Conservation (phyloP, 2,888 invertebrate genomes). For the Formica aserva region DNA sequence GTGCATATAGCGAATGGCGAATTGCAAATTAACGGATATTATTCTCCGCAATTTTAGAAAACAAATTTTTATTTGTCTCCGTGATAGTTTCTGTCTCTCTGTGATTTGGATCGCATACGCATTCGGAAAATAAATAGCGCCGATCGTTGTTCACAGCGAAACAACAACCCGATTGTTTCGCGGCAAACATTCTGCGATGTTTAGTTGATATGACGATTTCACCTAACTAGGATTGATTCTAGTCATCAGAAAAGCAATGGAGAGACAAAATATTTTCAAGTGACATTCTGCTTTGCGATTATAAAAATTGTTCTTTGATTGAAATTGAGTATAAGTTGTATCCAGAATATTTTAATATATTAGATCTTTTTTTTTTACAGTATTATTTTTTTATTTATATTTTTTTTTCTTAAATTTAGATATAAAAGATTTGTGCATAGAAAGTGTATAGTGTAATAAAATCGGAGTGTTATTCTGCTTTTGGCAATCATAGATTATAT, state of each 20-base stretch:
- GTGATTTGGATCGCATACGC: conserved; percentile 6
- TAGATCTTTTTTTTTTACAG: neutral
- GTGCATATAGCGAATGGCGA: conserved; percentile 54
- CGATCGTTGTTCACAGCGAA: neutral
- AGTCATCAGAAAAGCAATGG: neutral
- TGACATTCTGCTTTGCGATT: neutral
- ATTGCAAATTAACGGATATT: conserved; percentile 67
- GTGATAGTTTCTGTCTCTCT: conserved; percentile 18
- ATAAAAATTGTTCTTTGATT: neutral
- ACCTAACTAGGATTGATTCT: neutral
- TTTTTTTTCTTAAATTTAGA: neutral
- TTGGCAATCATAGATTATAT: neutral
- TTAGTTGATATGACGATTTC: conserved; percentile 4
- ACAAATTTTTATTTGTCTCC: conserved; percentile 60
- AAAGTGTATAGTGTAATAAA: neutral
- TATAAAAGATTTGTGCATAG: neutral
- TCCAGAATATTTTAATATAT: neutral
- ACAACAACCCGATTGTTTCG: conserved; percentile 36
- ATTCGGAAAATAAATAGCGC: conserved; percentile 36
- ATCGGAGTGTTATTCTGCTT: neutral
- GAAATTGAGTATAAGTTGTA: neutral
- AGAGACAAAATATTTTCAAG: neutral
- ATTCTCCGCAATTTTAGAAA: conserved; percentile 11
- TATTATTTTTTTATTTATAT: neutral
- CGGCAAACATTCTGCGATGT: conserved; percentile 24